These are phyloP conservation scores for Yponomeuta malinellus DNA, from an alignment of 2,888 invertebrate species.

Conservation along the genomic window DNA sequence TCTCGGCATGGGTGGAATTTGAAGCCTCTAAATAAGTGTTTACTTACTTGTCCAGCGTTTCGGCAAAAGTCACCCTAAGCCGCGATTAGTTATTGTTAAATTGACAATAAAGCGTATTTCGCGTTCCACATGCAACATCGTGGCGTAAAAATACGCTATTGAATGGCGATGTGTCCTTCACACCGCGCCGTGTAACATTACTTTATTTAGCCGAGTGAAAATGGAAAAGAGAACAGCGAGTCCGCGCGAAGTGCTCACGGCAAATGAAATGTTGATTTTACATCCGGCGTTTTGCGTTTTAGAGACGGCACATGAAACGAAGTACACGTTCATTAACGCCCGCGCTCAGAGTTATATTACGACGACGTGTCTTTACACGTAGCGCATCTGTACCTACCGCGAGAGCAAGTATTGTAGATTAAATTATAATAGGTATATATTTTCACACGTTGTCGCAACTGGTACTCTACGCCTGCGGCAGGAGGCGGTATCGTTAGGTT, in stretches of 20 bases:
- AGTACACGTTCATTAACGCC: slow-evolving; percentile 70
- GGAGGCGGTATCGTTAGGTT: background rate
- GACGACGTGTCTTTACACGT: slow-evolving; percentile 23
- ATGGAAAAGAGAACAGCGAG: slow-evolving; percentile 18
- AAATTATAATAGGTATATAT: background rate
- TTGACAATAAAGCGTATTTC: background rate
- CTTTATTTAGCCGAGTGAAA: slow-evolving; percentile 8
- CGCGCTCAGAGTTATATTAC: slow-evolving; percentile 63
- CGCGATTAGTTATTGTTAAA: background rate
- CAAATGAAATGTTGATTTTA: slow-evolving; percentile 65
- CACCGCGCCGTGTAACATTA: background rate
- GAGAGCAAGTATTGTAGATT: background rate
- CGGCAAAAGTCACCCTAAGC: background rate
- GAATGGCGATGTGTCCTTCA: background rate
- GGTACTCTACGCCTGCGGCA: background rate
- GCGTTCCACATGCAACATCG: background rate
- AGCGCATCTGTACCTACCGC: background rate
- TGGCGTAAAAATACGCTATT: background rate
- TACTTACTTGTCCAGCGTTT: too few species aligned
- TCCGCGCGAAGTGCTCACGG: slow-evolving; percentile 35
- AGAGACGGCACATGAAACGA: slow-evolving; percentile 64
- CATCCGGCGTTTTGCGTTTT: slow-evolving; percentile 48
- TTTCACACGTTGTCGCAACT: background rate
- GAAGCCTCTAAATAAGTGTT: too few species aligned
- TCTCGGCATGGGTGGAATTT: too few species aligned